Percentiles rank a stretch among this genome's conserved stretches.
Conservation (phyloP, 2,797 vertebrate species). For the Trichosurus vulpecula region DNA sequence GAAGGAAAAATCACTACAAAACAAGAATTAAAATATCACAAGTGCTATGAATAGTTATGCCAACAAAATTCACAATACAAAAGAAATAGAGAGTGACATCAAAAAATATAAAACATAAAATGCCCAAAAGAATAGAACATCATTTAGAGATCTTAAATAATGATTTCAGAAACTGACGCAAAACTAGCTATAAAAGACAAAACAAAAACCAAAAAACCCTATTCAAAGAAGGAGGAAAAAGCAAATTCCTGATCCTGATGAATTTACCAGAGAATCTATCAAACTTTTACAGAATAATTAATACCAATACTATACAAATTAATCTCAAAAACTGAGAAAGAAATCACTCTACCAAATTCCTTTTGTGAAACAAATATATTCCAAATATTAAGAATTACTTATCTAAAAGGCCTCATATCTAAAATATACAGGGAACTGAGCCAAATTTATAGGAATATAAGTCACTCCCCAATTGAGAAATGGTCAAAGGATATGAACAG, state of each 20-base stretch:
- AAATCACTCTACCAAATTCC: background rate
- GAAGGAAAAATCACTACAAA: background rate
- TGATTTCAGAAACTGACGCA: background rate
- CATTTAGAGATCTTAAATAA: background rate
- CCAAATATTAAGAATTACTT: background rate
- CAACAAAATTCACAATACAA: background rate
- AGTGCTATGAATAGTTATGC: background rate
- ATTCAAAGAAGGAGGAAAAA: background rate
- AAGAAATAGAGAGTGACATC: background rate
- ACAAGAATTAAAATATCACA: background rate
- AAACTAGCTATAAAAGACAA: background rate
- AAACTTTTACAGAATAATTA: background rate
- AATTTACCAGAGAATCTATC: background rate
- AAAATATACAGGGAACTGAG: no score
- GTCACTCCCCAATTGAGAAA: no score
- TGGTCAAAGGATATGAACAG: no score
- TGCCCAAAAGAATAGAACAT: background rate
- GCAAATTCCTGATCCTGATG: background rate
- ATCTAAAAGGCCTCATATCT: no score
- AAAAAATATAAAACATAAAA: background rate
- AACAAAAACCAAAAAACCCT: background rate
- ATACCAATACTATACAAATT: background rate
- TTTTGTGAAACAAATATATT: background rate
- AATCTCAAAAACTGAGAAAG: background rate
- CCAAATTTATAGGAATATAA: no score